phyloP scores from a whole-genome alignment of 2,113 vertebrate genomes.

The Psettodes erumei region DNA sequence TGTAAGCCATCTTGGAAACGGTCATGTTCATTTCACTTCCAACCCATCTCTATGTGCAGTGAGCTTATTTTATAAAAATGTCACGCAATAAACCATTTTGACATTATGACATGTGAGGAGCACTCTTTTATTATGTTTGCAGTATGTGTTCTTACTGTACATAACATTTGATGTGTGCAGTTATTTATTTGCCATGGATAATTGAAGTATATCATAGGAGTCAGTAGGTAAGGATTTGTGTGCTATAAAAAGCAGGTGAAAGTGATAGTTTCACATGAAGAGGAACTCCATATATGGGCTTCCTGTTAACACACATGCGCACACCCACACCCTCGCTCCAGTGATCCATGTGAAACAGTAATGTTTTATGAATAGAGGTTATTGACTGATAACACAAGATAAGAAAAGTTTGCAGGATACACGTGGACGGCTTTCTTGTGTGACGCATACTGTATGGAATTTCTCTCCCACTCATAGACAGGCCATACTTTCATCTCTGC shows the following conservation, averaged over 20 bases:
- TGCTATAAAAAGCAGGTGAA: background rate
- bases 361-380: slow-evolving; percentile 3
- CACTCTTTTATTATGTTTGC: no score
- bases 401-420: background rate
- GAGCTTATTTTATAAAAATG: no score
- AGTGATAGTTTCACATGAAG: background rate
- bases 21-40: no score
- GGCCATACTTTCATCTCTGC: background rate
- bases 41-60: no score
- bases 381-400: slow-evolving; percentile 20
- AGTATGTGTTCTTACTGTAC: no score
- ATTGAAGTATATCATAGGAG: no score
- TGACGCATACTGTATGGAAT: background rate
- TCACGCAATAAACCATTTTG: no score
- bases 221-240: background rate
- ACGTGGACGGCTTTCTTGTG: background rate
- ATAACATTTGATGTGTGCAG: background rate
- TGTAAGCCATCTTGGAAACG: no score
- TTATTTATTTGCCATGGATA: background rate
- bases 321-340: background rate
- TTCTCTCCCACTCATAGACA: background rate
- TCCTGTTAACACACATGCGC: background rate
- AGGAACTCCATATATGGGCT: slow-evolving; percentile 34
- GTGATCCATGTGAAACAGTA: background rate
- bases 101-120: no score